These are phyloP conservation scores for Pseudotriccus pelzelni DNA, from an alignment of 2,797 vertebrate genomes.

Conservation along the genomic window DNA sequence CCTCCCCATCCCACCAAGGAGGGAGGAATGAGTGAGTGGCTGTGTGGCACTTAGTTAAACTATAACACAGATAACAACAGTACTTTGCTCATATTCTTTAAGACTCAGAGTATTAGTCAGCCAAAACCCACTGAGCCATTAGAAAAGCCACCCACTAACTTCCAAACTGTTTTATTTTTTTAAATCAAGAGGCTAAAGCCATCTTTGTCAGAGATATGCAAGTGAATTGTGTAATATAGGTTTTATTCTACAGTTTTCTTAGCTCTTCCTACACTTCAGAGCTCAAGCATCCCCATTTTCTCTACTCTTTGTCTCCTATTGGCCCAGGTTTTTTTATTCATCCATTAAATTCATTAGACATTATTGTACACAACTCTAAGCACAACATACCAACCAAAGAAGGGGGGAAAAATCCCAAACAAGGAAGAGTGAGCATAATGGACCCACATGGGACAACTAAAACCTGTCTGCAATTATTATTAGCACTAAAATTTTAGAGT, in stretches of 20 bases:
- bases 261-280: background rate
- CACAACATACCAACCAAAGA: background rate
- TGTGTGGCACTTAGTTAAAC: background rate
- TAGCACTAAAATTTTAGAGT: background rate
- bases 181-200: background rate
- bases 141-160: constrained; percentile 51
- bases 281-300: background rate
- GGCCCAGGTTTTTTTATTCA: background rate
- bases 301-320: background rate
- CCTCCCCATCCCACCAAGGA: rapidly evolving
- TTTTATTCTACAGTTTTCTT: background rate
- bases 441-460: background rate
- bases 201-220: background rate
- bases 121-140: constrained; percentile 46
- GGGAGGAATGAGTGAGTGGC: background rate
- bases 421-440: background rate
- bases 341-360: constrained; percentile 1
- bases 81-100: background rate
- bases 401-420: background rate
- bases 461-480: background rate
- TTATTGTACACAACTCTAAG: background rate
- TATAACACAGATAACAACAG: background rate
- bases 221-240: background rate
- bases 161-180: background rate
- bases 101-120: constrained; percentile 51